Evolutionary conservation across 2,113 vertebrate genomes (phyloP).

Genomic region (Zosterops pallidus): DNA sequence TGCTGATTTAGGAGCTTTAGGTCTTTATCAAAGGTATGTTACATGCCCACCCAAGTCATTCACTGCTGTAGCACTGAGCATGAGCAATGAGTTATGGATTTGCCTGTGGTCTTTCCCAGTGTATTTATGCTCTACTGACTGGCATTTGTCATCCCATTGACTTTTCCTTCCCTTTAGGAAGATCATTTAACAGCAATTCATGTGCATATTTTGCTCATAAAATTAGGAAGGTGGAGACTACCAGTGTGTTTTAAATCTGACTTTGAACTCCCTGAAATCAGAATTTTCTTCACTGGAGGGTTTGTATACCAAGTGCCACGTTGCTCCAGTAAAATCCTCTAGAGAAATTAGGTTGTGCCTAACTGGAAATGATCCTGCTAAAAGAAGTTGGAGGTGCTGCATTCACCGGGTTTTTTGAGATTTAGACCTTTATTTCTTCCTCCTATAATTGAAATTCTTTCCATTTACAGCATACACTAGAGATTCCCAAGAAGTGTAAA

Average conservation of each 20-base stretch:
- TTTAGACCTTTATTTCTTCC: not conserved
- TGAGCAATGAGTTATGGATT: not conserved
- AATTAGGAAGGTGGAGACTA: not conserved
- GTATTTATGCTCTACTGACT: not conserved
- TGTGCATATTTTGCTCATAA: conserved; percentile 2
- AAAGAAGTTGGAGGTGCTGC: not conserved
- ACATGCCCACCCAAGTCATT: not conserved
- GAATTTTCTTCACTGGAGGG: not conserved
- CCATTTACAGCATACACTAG: not conserved
- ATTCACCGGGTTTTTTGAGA: not conserved
- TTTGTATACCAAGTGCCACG: not conserved
- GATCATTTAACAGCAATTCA: not conserved
- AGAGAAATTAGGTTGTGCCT: not conserved
- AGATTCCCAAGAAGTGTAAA: not conserved
- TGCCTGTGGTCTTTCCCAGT: not conserved
- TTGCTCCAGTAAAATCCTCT: not conserved
- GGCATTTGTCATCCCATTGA: not conserved
- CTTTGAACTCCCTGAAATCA: not conserved
- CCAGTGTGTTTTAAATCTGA: not conserved
- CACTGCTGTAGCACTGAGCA: not conserved
- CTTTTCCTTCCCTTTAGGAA: not conserved
- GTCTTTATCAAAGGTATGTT: not conserved
- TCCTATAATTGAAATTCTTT: not conserved
- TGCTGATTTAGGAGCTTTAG: not conserved
- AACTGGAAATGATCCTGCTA: not conserved